These are phyloP conservation scores for Tryphoninae sp. DNA, from an alignment of 2,888 invertebrate species.

Conservation along the genomic window DNA sequence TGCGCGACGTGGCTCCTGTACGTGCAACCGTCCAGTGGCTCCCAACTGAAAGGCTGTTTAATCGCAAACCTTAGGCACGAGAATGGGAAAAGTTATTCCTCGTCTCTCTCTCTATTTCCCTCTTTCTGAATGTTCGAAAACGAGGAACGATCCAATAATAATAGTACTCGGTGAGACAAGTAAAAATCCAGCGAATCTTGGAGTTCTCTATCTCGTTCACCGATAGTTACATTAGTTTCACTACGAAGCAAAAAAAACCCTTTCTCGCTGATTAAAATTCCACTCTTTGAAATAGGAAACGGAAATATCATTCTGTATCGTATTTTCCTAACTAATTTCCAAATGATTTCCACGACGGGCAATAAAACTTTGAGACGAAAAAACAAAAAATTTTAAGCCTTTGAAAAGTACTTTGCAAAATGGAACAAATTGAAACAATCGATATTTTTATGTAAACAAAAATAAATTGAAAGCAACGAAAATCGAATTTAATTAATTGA, in stretches of 20 bases:
- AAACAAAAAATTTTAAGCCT: background rate
- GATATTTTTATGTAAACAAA: no score
- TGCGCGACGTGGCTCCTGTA: slow-evolving; percentile 74
- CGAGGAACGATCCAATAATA: slow-evolving; percentile 56
- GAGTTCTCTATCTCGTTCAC: slow-evolving; percentile 33
- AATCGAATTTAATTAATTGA: no score
- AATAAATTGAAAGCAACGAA: no score
- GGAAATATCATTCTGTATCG: slow-evolving; percentile 23
- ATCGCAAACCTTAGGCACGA: slow-evolving; percentile 15
- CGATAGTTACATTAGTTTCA: slow-evolving; percentile 30
- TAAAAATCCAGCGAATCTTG: slow-evolving; percentile 51
- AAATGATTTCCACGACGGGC: slow-evolving; percentile 27
- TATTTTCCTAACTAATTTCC: slow-evolving; percentile 11
- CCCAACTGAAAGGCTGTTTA: slow-evolving; percentile 69
- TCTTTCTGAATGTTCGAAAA: slow-evolving; percentile 27
- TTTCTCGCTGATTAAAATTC: slow-evolving; percentile 53
- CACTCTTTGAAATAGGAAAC: slow-evolving; percentile 26
- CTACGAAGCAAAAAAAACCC: slow-evolving; percentile 22
- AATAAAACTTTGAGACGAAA: background rate
- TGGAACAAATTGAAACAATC: background rate
- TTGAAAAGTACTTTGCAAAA: background rate
- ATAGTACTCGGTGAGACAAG: slow-evolving; percentile 57
- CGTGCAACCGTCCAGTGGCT: slow-evolving; percentile 73
- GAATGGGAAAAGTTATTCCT: slow-evolving; percentile 19
- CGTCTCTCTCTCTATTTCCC: slow-evolving; percentile 2